These are phyloP conservation scores for Agrotis exclamationis DNA, from an alignment of 2,888 invertebrate genomes.

Conservation along the genomic window DNA sequence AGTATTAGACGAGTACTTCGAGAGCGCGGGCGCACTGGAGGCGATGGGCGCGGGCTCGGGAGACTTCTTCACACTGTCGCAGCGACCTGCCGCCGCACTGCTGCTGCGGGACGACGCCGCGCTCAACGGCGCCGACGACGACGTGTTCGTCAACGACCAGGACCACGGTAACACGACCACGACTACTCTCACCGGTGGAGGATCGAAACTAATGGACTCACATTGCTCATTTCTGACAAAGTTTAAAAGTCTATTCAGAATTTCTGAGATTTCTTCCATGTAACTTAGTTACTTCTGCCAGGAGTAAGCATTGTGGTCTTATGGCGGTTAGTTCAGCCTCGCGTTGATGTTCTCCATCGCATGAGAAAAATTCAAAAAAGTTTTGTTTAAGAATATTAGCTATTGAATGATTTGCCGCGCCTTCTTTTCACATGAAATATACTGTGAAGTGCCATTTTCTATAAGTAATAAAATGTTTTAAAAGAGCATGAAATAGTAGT, in stretches of 20 bases:
- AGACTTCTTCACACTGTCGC: conserved; percentile 90
- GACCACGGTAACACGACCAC: conserved; percentile 41
- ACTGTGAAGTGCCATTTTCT: conserved; percentile 2
- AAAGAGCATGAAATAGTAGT: conserved; percentile 70
- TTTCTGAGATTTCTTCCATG: not conserved
- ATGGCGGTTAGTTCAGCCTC: conserved; percentile 6
- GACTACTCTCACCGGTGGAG: too few relatives aligned
- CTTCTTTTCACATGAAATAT: conserved; percentile 13
- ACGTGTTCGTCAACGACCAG: conserved; percentile 79
- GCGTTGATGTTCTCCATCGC: conserved; percentile 24
- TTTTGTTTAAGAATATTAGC: conserved; percentile 24
- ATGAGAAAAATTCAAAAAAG: conserved; percentile 27
- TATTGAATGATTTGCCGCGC: conserved; percentile 44
- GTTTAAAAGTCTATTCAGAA: not conserved
- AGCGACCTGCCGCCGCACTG: conserved; percentile 88
- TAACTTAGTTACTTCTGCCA: not conserved
- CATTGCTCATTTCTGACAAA: conserved; percentile 31
- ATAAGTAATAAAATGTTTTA: conserved; percentile 21
- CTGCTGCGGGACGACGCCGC: conserved; percentile 85
- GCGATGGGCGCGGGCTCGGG: conserved; percentile 88
- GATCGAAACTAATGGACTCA: not conserved
- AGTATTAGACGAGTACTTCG: conserved; percentile 96
- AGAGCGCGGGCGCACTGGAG: conserved; percentile 88
- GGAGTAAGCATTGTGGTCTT: conserved; percentile 22
- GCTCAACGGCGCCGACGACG: conserved; percentile 87